Evolutionary conservation across 2,797 vertebrate species (phyloP), one percentile per base, ranked within the genome.

Genomic region (Hapalemur alaotrensis): DNA sequence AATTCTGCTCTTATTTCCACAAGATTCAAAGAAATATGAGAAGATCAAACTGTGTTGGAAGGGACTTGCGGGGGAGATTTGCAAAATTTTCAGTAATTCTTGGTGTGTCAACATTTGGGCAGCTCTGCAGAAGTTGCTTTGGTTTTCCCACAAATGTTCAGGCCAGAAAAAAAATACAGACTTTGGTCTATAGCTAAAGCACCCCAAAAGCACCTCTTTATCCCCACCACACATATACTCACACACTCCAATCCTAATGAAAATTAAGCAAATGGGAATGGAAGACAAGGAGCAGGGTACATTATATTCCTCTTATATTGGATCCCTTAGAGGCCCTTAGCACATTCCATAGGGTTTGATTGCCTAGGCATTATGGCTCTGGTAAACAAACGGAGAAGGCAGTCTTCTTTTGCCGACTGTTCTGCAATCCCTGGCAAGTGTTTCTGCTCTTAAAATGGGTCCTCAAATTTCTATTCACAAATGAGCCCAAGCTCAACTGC

Each of bases 21-120:
- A 78, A 89, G 86, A 72, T 14, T 92, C 43, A 96, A 72, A 95
- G 63, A 84, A 88, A 80, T 46, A 28, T 20, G 25, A 91, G 81
- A 94, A 46, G 35, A 88, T 50, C 52, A 73, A 88, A 87, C 25
- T 76, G 15, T 87, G 25, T 63, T 76, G 17, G 43, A 89, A 95
- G 61, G 70, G 30, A 78, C 25, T n/a, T 54, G 18, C 4, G 4
- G 50, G 70, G 38, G 48, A 92, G 52, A 83, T 18, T 67, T 85
- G 30, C 54, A 76, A 93, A 48, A 78, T 86, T 87, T 43, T 81
- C 78, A 52, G 2, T 91, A 82, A 59, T 86, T 83, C 82, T 83
- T 59, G 61, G n/a, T 52, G 83, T 90, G 52, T 82, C 52, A 63
- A 25, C 43, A 82, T 85, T 82, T 72, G 69, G 59, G 67, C 38